Percentiles rank a stretch among this genome's conserved stretches.
These are phyloP conservation scores for Dryococelus australis DNA, from an alignment of 2,888 invertebrate genomes.

Conservation along the genomic window DNA sequence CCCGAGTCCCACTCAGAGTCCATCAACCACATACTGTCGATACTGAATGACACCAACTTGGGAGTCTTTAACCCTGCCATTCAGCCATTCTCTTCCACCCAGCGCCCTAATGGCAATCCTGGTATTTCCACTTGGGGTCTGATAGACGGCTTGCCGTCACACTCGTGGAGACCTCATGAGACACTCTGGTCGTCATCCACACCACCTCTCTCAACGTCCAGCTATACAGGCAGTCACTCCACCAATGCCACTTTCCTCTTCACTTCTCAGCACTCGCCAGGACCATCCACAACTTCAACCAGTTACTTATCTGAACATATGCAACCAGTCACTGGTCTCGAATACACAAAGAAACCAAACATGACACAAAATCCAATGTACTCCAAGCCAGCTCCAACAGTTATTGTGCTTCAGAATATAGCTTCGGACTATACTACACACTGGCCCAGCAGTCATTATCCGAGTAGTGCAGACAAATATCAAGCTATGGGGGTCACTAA, in stretches of 20 bases:
- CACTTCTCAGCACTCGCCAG: neutral
- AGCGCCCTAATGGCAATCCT: constrained; percentile 44
- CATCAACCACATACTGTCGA: constrained; percentile 60
- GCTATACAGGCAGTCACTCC: neutral
- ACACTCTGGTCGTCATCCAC: constrained; percentile 9
- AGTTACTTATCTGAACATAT: neutral
- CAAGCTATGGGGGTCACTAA: constrained; percentile 33
- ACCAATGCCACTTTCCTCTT: neutral
- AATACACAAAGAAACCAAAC: neutral
- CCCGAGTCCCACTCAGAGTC: constrained; percentile 50
- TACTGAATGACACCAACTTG: constrained; percentile 56
- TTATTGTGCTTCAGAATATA: constrained; percentile 65
- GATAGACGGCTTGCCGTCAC: constrained; percentile 46
- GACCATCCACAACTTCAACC: neutral
- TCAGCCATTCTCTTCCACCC: constrained; percentile 37
- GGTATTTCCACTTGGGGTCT: constrained; percentile 56
- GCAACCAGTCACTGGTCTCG: neutral
- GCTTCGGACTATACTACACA: constrained; percentile 40
- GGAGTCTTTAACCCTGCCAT: constrained; percentile 41
- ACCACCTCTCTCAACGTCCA: neutral
- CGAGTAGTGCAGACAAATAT: neutral
- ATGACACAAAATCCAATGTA: neutral
- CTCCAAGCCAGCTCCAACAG: constrained; percentile 60
- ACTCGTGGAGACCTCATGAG: constrained; percentile 28
- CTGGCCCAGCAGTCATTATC: neutral